Percentiles rank a stretch among this genome's conserved stretches.
These are phyloP conservation scores for Oreonectes daqikongensis DNA, from an alignment of 2,797 vertebrate genomes.

Conservation along the genomic window DNA sequence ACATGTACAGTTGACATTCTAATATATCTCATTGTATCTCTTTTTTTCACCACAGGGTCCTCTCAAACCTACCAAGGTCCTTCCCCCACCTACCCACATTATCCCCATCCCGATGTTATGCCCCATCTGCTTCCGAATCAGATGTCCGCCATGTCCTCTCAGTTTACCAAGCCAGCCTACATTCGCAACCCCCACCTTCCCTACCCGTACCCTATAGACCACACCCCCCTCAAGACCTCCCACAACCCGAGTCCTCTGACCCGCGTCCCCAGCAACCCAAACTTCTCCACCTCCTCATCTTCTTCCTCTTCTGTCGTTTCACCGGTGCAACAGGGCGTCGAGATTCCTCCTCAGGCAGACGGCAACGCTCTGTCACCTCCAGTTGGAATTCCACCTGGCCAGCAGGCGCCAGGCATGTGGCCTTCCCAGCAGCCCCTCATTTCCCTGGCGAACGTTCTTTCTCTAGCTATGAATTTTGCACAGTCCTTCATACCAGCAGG, in stretches of 20 bases:
- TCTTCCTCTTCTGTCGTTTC: slow-evolving; percentile 48
- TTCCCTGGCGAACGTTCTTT: slow-evolving; percentile 85
- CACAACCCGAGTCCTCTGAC: slow-evolving; percentile 47
- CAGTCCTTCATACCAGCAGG: slow-evolving; percentile 81
- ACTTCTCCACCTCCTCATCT: slow-evolving; percentile 39
- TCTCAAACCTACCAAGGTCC: slow-evolving; percentile 42
- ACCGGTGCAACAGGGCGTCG: slow-evolving; percentile 46
- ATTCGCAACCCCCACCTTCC: slow-evolving; percentile 27
- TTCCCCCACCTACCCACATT: slow-evolving; percentile 57
- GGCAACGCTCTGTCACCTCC: slow-evolving; percentile 46
- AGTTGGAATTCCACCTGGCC: slow-evolving; percentile 31
- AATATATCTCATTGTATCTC: neutral
- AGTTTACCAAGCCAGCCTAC: slow-evolving; percentile 51
- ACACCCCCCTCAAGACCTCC: slow-evolving; percentile 46
- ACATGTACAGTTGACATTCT: no score
- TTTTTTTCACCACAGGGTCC: slow-evolving; percentile 45
- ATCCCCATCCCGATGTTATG: slow-evolving; percentile 39
- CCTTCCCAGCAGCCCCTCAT: slow-evolving; percentile 70
- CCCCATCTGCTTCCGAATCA: slow-evolving; percentile 56
- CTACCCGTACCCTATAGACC: slow-evolving; percentile 47
- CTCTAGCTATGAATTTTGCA: slow-evolving; percentile 88
- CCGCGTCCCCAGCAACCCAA: slow-evolving; percentile 54
- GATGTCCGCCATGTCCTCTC: slow-evolving; percentile 45
- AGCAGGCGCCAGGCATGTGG: slow-evolving; percentile 50
- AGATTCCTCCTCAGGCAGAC: slow-evolving; percentile 12